These are phyloP conservation scores for Entomobrya proxima DNA, from an alignment of 2,888 invertebrate genomes.

Conservation along the genomic window DNA sequence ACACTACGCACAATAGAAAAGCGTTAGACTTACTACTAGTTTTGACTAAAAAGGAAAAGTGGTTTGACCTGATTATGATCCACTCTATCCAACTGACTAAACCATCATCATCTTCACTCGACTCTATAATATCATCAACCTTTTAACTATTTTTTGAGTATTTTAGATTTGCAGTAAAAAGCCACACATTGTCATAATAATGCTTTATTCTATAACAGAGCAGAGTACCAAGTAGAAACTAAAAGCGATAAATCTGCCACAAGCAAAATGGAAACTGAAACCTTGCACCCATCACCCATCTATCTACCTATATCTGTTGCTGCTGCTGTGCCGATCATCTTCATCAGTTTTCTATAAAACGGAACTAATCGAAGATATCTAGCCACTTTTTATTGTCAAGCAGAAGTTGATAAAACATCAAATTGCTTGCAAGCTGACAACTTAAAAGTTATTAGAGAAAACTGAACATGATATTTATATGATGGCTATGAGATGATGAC, in stretches of 20 bases:
- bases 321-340: background rate
- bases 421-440: background rate
- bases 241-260: conserved; percentile 32
- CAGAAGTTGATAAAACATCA: background rate
- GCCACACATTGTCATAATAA: background rate
- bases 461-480: no score
- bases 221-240: background rate
- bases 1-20: background rate
- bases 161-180: background rate
- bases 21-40: conserved; percentile 36
- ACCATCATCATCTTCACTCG: conserved; percentile 2
- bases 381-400: conserved; percentile 14
- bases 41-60: conserved; percentile 70
- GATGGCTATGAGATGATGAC: no score
- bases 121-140: conserved; percentile 14
- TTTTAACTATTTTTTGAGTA: background rate
- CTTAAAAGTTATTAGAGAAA: background rate
- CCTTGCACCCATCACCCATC: background rate
- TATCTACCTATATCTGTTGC: background rate
- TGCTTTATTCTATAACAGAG: background rate
- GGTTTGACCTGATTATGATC: conserved; percentile 74
- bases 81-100: conserved; percentile 32
- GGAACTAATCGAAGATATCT: conserved; percentile 38
- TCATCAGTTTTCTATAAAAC: conserved; percentile 27
- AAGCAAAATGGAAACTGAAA: conserved; percentile 32